A percentile compares a stretch with the other conserved stretches of the same genome.
Conservation (phyloP, 2,888 invertebrate genomes). For the Xestia rhomboidea region DNA sequence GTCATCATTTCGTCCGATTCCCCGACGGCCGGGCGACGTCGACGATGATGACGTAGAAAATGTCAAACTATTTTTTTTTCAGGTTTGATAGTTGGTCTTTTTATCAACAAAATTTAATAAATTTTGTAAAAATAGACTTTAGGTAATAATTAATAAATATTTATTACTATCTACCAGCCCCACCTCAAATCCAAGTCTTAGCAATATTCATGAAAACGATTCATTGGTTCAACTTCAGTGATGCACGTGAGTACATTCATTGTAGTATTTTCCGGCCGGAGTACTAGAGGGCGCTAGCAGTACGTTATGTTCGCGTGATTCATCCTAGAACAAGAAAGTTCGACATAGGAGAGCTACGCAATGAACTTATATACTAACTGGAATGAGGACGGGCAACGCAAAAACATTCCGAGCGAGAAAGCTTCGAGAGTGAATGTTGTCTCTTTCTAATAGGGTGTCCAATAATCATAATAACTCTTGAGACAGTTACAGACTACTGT, state of each 20-base stretch:
- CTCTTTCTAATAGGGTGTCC: too few species aligned
- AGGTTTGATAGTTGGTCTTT: neutral
- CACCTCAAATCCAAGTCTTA: neutral
- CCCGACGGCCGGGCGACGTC: slow-evolving; percentile 11
- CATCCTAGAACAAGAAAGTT: neutral
- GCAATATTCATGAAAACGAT: neutral
- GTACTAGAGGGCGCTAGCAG: slow-evolving; percentile 16
- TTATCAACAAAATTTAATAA: neutral
- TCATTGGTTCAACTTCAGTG: neutral
- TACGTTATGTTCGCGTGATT: neutral
- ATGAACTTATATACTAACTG: too few species aligned
- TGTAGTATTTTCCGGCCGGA: neutral
- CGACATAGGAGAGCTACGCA: neutral
- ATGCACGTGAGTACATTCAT: neutral
- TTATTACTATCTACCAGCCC: neutral
- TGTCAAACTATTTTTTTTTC: slow-evolving; percentile 12
- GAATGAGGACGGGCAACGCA: too few species aligned
- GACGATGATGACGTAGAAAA: slow-evolving; percentile 30
- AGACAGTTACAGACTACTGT: too few species aligned
- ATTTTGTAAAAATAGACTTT: neutral
- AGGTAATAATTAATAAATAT: too few species aligned
- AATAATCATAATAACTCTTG: too few species aligned
- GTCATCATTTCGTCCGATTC: slow-evolving; percentile 20
- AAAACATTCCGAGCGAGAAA: too few species aligned
- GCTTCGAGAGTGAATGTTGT: too few species aligned